A percentile compares a stretch with the other conserved stretches of the same genome.
phyloP scores from a whole-genome alignment of 2,113 vertebrate species.

The Rhinoderma darwinii region DNA sequence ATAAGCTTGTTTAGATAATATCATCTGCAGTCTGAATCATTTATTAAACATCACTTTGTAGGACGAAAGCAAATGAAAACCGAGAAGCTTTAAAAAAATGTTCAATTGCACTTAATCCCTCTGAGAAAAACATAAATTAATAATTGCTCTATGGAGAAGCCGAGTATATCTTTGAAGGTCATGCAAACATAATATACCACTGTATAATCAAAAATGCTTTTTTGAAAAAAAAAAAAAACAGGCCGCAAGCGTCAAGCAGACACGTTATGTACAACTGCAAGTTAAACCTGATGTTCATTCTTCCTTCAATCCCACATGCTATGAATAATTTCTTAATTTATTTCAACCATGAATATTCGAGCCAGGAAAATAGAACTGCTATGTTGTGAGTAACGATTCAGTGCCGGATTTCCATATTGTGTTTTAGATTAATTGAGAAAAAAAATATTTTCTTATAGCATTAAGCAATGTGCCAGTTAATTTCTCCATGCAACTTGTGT shows the following conservation, averaged over 20 bases:
- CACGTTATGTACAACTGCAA: conserved; percentile 45
- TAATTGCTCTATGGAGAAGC: conserved; percentile 48
- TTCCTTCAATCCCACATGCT: conserved; percentile 40
- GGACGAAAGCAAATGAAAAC: conserved; percentile 50
- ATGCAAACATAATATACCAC: conserved; percentile 55
- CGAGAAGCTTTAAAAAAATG: conserved; percentile 20
- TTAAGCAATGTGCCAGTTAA: conserved; percentile 46
- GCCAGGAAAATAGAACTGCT: conserved; percentile 30
- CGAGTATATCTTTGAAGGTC: conserved; percentile 58
- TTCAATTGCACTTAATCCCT: conserved; percentile 57
- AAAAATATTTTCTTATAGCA: conserved; percentile 23
- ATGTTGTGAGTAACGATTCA: conserved; percentile 48
- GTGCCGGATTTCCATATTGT: conserved; percentile 26
- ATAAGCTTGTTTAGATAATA: conserved; percentile 53
- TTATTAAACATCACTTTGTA: conserved; percentile 53
- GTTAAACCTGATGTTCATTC: conserved; percentile 48
- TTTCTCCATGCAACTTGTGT: conserved; percentile 27
- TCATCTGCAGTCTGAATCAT: conserved; percentile 39
- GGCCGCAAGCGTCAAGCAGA: conserved; percentile 44
- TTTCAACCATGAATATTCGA: conserved; percentile 49
- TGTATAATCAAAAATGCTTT: conserved; percentile 54
- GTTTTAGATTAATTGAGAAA: conserved; percentile 42
- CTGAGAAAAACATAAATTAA: conserved; percentile 52
- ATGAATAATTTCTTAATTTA: conserved; percentile 59
- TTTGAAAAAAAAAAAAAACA: conserved; percentile 49